Conservation (phyloP, 2,113 vertebrate species). For the Eptatretus burgeri region DNA sequence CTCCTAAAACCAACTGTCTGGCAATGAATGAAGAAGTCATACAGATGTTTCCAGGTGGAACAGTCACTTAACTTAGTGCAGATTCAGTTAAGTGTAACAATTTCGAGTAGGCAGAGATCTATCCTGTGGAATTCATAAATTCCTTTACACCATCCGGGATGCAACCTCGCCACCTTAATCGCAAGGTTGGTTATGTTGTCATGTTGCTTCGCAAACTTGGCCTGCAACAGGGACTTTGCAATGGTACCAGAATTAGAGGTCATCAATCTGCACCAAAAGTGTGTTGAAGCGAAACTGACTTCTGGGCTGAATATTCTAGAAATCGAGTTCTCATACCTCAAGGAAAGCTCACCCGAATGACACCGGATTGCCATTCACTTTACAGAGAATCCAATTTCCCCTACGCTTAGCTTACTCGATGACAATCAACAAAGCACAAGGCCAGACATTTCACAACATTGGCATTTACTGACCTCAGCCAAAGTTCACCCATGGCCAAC, state of each 20-base stretch:
- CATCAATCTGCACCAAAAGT: no score
- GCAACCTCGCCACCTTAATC: not conserved
- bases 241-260: not conserved
- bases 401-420: no score
- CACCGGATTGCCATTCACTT: no score
- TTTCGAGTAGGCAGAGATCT: not conserved
- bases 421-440: no score
- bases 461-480: no score
- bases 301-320: not conserved
- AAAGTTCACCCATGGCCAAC: no score
- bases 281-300: conserved; percentile 3
- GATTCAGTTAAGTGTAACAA: not conserved
- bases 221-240: not conserved
- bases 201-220: no score
- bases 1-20: not conserved
- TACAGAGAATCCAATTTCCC: no score
- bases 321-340: not conserved
- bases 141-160: not conserved
- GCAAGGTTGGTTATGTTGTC: no score
- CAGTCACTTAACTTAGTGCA: no score
- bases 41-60: not conserved
- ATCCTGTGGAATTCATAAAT: not conserved
- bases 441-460: no score
- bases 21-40: conserved; percentile 3
- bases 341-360: no score